Evolutionary conservation across 2,113 vertebrate species (phyloP).

Genomic region (Poeciliopsis occidentalis): DNA sequence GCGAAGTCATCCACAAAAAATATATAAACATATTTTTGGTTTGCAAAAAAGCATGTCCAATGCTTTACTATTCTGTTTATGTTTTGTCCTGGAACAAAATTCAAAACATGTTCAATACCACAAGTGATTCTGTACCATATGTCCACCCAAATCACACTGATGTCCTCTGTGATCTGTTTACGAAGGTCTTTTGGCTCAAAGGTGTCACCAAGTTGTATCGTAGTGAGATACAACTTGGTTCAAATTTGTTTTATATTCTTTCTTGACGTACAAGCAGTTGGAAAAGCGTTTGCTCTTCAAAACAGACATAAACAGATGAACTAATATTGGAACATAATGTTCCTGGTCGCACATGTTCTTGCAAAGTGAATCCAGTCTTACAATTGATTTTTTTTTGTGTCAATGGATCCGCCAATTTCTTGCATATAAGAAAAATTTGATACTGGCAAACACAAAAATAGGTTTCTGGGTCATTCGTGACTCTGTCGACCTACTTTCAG

Average conservation of each 20-base stretch:
- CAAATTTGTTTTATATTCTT: background rate
- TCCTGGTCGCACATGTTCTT: background rate
- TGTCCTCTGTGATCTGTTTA: too few relatives aligned
- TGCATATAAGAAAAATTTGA: background rate
- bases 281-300: background rate
- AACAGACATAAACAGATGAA: background rate
- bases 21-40: background rate
- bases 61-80: background rate
- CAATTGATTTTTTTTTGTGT: too few relatives aligned
- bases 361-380: background rate
- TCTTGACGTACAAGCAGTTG: background rate
- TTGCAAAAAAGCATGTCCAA: background rate
- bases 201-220: background rate
- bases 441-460: background rate
- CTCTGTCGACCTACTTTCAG: constrained; percentile 8
- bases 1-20: background rate
- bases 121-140: background rate
- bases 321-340: background rate
- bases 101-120: background rate
- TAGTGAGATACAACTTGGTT: background rate
- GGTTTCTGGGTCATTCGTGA: constrained; percentile 18
- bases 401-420: background rate
- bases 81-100: background rate
- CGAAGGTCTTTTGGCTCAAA: background rate
- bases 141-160: background rate